phyloP scores from a whole-genome alignment of 92 coral and sea anemone genomes.

The Zoanthus solanderi region DNA sequence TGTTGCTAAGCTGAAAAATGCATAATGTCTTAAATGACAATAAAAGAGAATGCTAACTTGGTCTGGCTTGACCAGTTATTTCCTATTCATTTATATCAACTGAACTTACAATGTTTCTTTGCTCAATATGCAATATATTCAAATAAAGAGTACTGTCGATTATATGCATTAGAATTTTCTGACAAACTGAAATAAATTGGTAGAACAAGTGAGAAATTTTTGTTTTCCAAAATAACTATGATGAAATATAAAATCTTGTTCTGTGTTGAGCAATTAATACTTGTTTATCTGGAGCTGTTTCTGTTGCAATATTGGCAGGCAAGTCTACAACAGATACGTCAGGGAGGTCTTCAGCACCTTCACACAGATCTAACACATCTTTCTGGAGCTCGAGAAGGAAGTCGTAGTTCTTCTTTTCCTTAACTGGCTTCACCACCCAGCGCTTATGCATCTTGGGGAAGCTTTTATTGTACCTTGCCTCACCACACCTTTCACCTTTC shows the following conservation, averaged over 20 bases:
- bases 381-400: slow-evolving; percentile 28
- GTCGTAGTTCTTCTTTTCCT: slow-evolving; percentile 27
- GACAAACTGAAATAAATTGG: background rate
- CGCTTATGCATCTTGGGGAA: slow-evolving; percentile 42
- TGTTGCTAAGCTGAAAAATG: background rate
- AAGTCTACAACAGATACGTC: slow-evolving; percentile 7
- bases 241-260: slow-evolving; percentile 20
- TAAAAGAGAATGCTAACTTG: background rate
- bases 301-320: slow-evolving; percentile 44
- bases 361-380: slow-evolving; percentile 18
- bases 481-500: slow-evolving; percentile 29
- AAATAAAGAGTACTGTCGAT: background rate
- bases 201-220: background rate
- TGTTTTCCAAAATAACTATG: background rate
- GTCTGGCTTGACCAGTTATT: background rate
- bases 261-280: slow-evolving; percentile 19
- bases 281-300: slow-evolving; percentile 44
- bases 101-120: slow-evolving; percentile 15
- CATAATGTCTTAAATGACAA: background rate
- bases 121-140: slow-evolving; percentile 11
- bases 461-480: slow-evolving; percentile 36
- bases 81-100: background rate
- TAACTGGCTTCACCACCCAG: slow-evolving; percentile 45
- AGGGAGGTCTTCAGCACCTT: slow-evolving; percentile 6
- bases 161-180: slow-evolving; percentile 6